Base-by-base conservation (phyloP, 1,140 invertebrate species). In the Ephestia elutella region DNA sequence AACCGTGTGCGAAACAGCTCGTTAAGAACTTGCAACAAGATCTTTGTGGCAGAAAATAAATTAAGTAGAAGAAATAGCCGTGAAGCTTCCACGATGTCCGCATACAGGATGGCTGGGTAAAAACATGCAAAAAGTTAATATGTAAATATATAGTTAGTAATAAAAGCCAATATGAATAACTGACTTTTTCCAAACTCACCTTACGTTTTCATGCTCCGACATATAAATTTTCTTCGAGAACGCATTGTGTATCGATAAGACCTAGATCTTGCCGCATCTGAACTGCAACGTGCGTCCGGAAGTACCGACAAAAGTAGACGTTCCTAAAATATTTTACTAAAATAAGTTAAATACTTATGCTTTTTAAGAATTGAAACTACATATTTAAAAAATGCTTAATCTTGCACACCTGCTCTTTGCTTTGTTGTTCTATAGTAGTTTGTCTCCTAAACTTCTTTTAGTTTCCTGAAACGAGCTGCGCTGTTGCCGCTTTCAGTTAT, bases 171-270 rank as follows among this genome's bases (percentile, higher is more conserved):
- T 15, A 50, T 35, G 19, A 11, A 50, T 44, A 5, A 1, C 15
- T 15, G 13, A 5, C 20, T 21, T 2, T 53, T 53, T 15, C 15
- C 1, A 44, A 53, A 53, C 72, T 59, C 89, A 96, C 93, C 96
- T 98, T 65, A 98, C 97, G 86, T 98, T 98, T 87, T 98, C 97
- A 84, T 98, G 96, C n/a, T 97, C 91, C 60, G 95, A 97, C 97
- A 99, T 98, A 80, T 98, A 98, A 73, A 98, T 98, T 89, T 98
- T 98, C 88, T 98, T 97, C n/a, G n/a, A n/a, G 82, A 99, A 99
- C 81, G n/a, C n/a, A n/a, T n/a, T 98, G 97, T 59, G 96, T 96
- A 57, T 95, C 92, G 3, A 95, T 95, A 15, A 94, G 93, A 11
- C 96, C 97, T 59, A 98, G 89, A 81, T 98, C 97, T 81, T 97